phyloP scores from a whole-genome alignment of 2,888 invertebrate genomes.

The Tachina grossa region DNA sequence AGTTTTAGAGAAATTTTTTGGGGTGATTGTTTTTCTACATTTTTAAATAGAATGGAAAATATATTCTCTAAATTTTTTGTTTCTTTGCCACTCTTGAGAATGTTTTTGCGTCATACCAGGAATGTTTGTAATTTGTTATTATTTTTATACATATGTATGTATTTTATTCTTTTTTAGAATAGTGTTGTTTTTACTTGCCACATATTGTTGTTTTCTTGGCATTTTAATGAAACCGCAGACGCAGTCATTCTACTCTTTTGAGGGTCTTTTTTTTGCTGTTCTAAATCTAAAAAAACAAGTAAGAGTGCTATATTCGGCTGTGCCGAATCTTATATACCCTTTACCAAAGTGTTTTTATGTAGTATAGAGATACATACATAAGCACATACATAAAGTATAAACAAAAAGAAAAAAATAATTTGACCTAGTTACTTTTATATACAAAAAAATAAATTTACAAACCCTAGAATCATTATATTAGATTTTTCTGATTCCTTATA shows the following conservation, averaged over 20 bases:
- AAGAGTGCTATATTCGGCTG: too few species aligned
- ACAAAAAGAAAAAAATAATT: too few species aligned
- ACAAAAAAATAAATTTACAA: too few species aligned
- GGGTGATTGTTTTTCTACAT: slow-evolving; percentile 53
- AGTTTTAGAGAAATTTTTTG: slow-evolving; percentile 30
- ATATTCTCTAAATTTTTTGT: neutral
- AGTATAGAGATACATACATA: too few species aligned
- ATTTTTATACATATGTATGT: slow-evolving; percentile 31
- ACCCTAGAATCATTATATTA: too few species aligned
- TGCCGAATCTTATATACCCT: too few species aligned
- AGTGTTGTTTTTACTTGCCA: slow-evolving; percentile 54
- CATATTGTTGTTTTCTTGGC: slow-evolving; percentile 70
- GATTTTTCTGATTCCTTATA: too few species aligned
- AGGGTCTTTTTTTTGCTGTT: slow-evolving; percentile 22
- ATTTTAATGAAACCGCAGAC: slow-evolving; percentile 73
- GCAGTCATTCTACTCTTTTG: slow-evolving; percentile 55
- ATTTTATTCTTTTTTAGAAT: slow-evolving; percentile 10
- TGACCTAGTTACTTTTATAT: too few species aligned
- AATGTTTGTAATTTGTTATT: slow-evolving; percentile 58
- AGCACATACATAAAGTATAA: too few species aligned
- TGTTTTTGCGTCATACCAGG: slow-evolving; percentile 45
- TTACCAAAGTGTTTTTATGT: too few species aligned
- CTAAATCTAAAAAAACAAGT: slow-evolving; percentile 39
- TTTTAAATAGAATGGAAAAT: slow-evolving; percentile 9
- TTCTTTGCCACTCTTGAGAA: slow-evolving; percentile 15